Evolutionary conservation across 2,888 invertebrate species (phyloP).

Genomic region (Caenorhabditis angaria): DNA sequence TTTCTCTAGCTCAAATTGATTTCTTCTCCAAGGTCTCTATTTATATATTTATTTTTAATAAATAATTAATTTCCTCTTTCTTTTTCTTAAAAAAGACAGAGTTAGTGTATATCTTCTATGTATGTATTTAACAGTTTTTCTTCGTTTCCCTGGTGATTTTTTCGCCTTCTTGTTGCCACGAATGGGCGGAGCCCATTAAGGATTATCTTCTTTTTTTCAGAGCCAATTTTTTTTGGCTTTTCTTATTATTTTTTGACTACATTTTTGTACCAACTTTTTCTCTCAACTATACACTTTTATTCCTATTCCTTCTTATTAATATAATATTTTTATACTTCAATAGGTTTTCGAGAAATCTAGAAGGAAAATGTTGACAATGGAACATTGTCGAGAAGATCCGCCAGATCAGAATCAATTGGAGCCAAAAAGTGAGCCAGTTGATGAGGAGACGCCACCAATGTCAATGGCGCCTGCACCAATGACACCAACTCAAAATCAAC

Average conservation of each 20-base stretch:
- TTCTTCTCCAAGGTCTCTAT: neutral
- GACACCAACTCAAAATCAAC: neutral
- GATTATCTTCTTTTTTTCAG: neutral
- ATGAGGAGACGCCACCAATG: neutral
- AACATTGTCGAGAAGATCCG: no score
- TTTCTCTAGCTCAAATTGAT: no score
- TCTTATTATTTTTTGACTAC: neutral
- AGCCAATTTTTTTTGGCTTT: neutral
- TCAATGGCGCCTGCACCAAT: neutral
- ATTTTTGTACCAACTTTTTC: no score
- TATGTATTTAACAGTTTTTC: neutral
- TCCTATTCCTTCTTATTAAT: no score
- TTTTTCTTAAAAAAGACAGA: neutral
- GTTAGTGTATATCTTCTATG: no score
- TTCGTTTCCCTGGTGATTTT: neutral
- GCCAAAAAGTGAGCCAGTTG: no score
- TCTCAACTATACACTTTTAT: no score
- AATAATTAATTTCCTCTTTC: neutral
- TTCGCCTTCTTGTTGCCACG: neutral
- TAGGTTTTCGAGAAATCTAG: no score
- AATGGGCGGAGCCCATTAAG: no score
- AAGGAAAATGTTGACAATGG: no score
- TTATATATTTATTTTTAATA: neutral
- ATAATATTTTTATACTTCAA: no score
- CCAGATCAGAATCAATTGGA: no score